These are phyloP conservation scores for Clarias laeviceps DNA, from an alignment of 2,797 vertebrate genomes.

Conservation along the genomic window DNA sequence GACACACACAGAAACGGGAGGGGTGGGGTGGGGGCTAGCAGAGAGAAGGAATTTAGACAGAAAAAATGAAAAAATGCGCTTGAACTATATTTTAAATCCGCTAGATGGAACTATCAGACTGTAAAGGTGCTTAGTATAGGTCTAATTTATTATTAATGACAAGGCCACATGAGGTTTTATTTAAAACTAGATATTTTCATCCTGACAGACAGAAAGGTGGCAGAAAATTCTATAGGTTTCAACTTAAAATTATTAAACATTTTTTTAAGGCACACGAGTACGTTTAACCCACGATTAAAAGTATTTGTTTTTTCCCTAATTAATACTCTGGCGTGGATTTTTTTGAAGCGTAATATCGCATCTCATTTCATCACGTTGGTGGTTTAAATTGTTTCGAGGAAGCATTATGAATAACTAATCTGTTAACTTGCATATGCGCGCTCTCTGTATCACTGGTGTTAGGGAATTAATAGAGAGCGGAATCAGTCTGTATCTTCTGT, in stretches of 20 bases:
- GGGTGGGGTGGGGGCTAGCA: too few species aligned
- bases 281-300: slow-evolving; percentile 73
- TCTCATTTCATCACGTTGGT: slow-evolving; percentile 77
- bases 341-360: slow-evolving; percentile 80
- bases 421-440: slow-evolving; percentile 69
- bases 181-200: slow-evolving; percentile 22
- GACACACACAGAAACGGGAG: background rate
- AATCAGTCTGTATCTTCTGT: slow-evolving; percentile 64
- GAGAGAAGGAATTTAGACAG: too few species aligned
- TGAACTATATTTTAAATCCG: slow-evolving; percentile 58
- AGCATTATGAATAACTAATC: slow-evolving; percentile 72
- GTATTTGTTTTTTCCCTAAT: slow-evolving; percentile 70
- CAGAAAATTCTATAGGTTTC: background rate
- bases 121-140: slow-evolving; percentile 46
- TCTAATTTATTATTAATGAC: slow-evolving; percentile 33
- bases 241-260: background rate
- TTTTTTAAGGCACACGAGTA: slow-evolving; percentile 68
- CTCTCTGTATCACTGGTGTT: slow-evolving; percentile 68
- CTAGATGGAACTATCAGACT: slow-evolving; percentile 62
- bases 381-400: slow-evolving; percentile 77
- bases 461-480: slow-evolving; percentile 75
- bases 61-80: slow-evolving; percentile 38
- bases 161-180: slow-evolving; percentile 43
- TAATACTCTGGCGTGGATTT: slow-evolving; percentile 74
- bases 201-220: background rate